Evolutionary conservation across 2,113 vertebrate genomes (phyloP).

Genomic region (Vimba vimba): DNA sequence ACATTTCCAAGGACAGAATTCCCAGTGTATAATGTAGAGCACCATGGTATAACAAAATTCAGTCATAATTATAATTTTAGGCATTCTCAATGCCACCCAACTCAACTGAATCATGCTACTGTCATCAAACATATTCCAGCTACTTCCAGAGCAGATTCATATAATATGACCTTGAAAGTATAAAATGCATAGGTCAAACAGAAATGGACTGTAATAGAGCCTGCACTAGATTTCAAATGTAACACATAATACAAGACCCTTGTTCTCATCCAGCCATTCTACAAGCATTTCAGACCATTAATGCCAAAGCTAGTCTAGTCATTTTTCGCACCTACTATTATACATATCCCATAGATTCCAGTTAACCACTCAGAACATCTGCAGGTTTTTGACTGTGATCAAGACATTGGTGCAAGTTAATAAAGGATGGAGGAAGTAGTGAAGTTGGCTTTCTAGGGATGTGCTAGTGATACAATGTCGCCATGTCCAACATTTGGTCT

Average conservation of each 20-base stretch:
- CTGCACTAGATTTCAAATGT: not conserved
- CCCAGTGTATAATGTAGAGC: slow-evolving; percentile 66
- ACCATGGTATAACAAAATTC: slow-evolving; percentile 7
- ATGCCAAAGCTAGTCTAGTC: not conserved
- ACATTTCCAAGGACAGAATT: slow-evolving; percentile 59
- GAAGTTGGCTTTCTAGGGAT: slow-evolving; percentile 7
- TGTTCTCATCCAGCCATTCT: not conserved
- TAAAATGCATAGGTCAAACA: not conserved
- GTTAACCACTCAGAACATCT: not conserved
- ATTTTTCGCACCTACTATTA: not conserved
- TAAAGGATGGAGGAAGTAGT: not conserved
- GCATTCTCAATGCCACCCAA: not conserved
- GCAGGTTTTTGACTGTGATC: not conserved
- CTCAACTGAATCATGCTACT: slow-evolving; percentile 8
- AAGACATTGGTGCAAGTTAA: not conserved
- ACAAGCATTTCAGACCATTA: not conserved
- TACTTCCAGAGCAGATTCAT: slow-evolving; percentile 6
- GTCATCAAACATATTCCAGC: not conserved
- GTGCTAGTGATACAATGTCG: slow-evolving; percentile 38
- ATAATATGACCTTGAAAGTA: not conserved
- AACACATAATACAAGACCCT: not conserved
- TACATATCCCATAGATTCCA: not conserved
- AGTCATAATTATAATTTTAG: not conserved
- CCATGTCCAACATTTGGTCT: not conserved
- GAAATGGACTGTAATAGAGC: slow-evolving; percentile 8